These are phyloP conservation scores for Lasioglossum villosulum DNA, from an alignment of 2,888 invertebrate species.

Conservation along the genomic window DNA sequence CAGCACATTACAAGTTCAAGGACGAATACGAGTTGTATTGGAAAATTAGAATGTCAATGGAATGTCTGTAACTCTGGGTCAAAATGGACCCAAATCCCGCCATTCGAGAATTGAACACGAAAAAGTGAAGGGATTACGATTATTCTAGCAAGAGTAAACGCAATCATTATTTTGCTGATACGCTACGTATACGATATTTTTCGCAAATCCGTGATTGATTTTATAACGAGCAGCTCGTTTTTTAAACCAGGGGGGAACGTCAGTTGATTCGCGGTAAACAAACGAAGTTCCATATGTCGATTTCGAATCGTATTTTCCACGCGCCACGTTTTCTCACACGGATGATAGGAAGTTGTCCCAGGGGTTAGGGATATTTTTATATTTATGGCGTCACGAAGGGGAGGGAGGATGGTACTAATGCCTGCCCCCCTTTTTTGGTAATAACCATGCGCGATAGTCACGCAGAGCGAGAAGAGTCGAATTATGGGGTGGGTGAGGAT, in stretches of 20 bases:
- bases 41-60: too few relatives aligned
- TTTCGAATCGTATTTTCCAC: slow-evolving; percentile 78
- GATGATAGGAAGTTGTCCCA: slow-evolving; percentile 64
- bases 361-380: slow-evolving; percentile 76
- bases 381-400: slow-evolving; percentile 73
- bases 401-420: slow-evolving; percentile 75
- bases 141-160: too few relatives aligned
- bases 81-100: too few relatives aligned
- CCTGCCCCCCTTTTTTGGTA: slow-evolving; percentile 75
- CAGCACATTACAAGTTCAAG: neutral
- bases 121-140: too few relatives aligned
- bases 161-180: neutral
- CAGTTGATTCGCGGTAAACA: slow-evolving; percentile 19
- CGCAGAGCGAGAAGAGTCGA: slow-evolving; percentile 68
- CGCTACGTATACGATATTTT: neutral
- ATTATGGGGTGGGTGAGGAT: slow-evolving; percentile 66
- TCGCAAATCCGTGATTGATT: too few relatives aligned
- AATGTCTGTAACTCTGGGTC: too few relatives aligned
- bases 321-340: slow-evolving; percentile 59
- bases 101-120: too few relatives aligned
- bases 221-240: neutral
- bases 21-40: neutral
- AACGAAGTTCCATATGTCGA: slow-evolving; percentile 76
- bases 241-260: slow-evolving; percentile 1
- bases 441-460: slow-evolving; percentile 76